These are phyloP conservation scores for Drosophila silvestris DNA, from an alignment of 2,888 invertebrate genomes.

Conservation along the genomic window DNA sequence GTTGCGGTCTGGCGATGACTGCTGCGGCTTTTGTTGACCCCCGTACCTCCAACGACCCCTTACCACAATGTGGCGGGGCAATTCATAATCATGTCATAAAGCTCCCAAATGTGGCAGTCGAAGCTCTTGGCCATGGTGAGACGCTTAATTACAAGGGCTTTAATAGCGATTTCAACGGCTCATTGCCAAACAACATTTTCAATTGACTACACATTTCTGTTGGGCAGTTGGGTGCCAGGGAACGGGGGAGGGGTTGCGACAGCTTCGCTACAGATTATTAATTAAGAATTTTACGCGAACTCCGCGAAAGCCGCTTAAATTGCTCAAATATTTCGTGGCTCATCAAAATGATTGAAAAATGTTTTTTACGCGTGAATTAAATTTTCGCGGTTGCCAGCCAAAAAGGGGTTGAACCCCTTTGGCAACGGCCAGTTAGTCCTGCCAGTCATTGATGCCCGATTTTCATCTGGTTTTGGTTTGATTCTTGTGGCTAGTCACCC, in stretches of 20 bases:
- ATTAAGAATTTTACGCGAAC: constrained; percentile 82
- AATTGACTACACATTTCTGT: constrained; percentile 72
- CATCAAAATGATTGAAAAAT: constrained; percentile 80
- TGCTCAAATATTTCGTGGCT: constrained; percentile 78
- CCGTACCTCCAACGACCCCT: background rate
- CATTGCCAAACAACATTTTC: constrained; percentile 81
- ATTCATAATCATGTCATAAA: constrained; percentile 82
- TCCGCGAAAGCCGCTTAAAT: constrained; percentile 77
- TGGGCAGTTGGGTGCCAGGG: background rate
- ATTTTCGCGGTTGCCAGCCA: constrained; percentile 70
- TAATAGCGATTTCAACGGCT: constrained; percentile 81
- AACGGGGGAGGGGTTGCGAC: constrained; percentile 18
- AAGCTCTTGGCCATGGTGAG: constrained; percentile 57
- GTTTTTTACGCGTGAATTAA: constrained; percentile 79
- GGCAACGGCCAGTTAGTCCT: constrained; percentile 9
- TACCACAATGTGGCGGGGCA: constrained; percentile 55
- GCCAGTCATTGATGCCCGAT: constrained; percentile 56
- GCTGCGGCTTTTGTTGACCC: constrained; percentile 73
- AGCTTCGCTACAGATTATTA: constrained; percentile 83
- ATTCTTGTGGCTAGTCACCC: constrained; percentile 68
- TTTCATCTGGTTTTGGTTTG: constrained; percentile 44
- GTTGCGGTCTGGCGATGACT: constrained; percentile 48
- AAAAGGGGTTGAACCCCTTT: constrained; percentile 58
- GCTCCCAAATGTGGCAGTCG: constrained; percentile 41
- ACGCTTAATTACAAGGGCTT: constrained; percentile 84